Base-by-base conservation (phyloP, 1,140 invertebrate species). In the Eueides isabella region DNA sequence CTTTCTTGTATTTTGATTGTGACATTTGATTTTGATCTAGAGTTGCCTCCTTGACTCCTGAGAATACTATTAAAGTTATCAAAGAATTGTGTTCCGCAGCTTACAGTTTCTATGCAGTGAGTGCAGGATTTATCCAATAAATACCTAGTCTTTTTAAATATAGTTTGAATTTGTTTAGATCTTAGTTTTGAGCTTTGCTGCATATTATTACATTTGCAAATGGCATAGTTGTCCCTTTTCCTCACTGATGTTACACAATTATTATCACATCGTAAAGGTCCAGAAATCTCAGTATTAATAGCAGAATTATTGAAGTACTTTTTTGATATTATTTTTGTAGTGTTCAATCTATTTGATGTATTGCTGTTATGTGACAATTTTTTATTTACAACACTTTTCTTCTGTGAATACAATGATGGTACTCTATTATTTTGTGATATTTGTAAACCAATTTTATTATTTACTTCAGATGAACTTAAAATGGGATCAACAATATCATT, bases 401-500 rank as follows among this genome's bases (percentile, higher is more conserved):
- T 86, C 71, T 87, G 82, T 2, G 61, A 31, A 23, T 63, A 63
- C 61, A 63, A 31, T 30, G 26, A 16, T 31, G 29, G 61, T 26
- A 30, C 61, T 63, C 61, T n/a, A 1, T 63, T 29, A 31, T 30
- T 63, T 30, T 63, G 16, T 63, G 28, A 30, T 63, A 30, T 31
- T 16, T 63, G 19, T 55, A 55, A 55, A 55, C 26, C 19, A 55
- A 23, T 14, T 55, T 33, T 41, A 38, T 61, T 66, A 6, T 79
- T 28, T 38, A 38, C 61, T 3, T 73, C 67, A 19, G 83, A 79
- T 35, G 75, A 65, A n/a, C 80, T 81, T 29, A 84, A 61, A 35
- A 69, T 61, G 19, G 85, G 81, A 44, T 88, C 82, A 23, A 86
- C 86, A n/a, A 88, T 85, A 62, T 89, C 82, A 48, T 80, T 64